These are phyloP conservation scores for Urocolius indicus DNA, from an alignment of 2,113 vertebrate species.

Conservation along the genomic window DNA sequence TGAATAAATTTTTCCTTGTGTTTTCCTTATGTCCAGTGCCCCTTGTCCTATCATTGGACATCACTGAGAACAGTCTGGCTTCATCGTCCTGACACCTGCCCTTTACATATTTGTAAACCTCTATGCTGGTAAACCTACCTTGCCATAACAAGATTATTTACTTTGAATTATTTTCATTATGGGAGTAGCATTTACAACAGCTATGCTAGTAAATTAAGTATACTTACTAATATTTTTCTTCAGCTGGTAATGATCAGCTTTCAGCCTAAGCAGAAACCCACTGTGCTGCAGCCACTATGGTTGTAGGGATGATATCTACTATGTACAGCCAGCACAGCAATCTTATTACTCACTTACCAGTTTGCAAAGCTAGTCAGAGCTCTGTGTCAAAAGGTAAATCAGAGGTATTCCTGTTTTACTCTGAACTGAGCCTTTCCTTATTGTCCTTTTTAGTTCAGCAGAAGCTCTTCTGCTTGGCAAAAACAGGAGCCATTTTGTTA, in stretches of 20 bases:
- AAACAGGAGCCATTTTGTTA: background rate
- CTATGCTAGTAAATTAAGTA: background rate
- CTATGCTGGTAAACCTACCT: background rate
- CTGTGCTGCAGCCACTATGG: background rate
- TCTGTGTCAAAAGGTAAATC: background rate
- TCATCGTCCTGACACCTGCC: too few relatives aligned
- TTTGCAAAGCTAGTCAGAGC: background rate
- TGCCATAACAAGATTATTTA: background rate
- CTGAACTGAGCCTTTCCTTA: background rate
- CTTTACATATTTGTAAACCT: too few relatives aligned
- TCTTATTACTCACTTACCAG: background rate
- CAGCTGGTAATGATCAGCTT: background rate
- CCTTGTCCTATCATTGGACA: too few relatives aligned
- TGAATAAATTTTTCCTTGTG: too few relatives aligned
- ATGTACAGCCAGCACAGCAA: background rate
- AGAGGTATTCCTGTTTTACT: background rate
- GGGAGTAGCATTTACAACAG: background rate
- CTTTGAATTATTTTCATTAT: background rate
- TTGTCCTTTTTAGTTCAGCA: background rate
- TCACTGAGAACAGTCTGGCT: too few relatives aligned
- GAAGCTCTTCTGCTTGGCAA: background rate
- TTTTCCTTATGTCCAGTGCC: too few relatives aligned
- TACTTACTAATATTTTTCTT: background rate
- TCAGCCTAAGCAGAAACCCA: background rate
- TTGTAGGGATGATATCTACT: background rate